phyloP scores from a whole-genome alignment of 1,140 invertebrate genomes.

The Drosophila repleta region DNA sequence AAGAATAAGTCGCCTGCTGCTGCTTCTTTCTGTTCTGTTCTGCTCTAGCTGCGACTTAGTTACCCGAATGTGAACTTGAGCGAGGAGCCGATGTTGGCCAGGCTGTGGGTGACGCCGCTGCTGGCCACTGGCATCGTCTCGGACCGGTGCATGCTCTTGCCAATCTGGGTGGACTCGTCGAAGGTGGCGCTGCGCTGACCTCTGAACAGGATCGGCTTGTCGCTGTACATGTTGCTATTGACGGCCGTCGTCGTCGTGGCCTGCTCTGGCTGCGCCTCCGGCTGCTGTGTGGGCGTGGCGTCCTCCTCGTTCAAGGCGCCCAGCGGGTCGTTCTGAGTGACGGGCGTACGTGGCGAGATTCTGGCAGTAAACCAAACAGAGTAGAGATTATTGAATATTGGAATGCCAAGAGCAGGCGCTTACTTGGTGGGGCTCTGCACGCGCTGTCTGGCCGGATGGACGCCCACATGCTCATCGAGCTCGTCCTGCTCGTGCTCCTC shows the following conservation, averaged over 20 bases:
- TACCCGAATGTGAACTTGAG: constrained; percentile 94
- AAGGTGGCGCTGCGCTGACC: constrained; percentile 86
- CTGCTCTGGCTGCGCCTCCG: constrained; percentile 18
- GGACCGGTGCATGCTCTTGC: constrained; percentile 88
- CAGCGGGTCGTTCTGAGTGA: constrained; percentile 95
- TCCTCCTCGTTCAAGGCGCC: constrained; percentile 89
- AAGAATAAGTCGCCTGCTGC: neutral
- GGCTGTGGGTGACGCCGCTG: constrained; percentile 87
- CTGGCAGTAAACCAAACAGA: too few species aligned
- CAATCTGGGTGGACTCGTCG: constrained; percentile 85
- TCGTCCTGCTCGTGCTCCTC: constrained; percentile 80
- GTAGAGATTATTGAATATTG: too few species aligned
- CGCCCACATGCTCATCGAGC: constrained; percentile 46
- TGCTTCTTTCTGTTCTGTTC: neutral
- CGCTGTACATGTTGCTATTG: constrained; percentile 79
- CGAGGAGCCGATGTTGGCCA: constrained; percentile 90
- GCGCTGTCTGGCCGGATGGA: constrained; percentile 49
- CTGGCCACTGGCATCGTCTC: constrained; percentile 91
- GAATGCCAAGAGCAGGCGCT: neutral
- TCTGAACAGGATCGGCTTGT: constrained; percentile 86
- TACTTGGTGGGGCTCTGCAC: constrained; percentile 84
- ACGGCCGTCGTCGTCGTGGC: constrained; percentile 20
- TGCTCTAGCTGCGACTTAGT: constrained; percentile 74
- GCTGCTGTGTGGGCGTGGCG: constrained; percentile 40
- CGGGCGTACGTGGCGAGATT: constrained; percentile 90